Conservation (phyloP, 2,797 vertebrate genomes). For the Euthynnus affinis region DNA sequence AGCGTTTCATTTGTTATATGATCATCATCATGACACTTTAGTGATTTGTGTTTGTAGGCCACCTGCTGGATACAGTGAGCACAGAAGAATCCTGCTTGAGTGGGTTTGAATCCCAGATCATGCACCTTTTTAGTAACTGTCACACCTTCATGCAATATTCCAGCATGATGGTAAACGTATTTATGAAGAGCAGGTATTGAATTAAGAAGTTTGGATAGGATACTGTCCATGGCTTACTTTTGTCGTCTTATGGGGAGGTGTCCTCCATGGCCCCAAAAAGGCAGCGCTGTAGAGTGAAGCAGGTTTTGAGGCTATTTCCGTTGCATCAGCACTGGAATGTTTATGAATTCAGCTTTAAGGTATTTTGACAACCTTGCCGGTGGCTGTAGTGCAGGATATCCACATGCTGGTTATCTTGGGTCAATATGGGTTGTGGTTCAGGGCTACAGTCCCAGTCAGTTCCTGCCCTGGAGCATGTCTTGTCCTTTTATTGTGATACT, state of each 20-base stretch:
- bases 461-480: conserved; percentile 6
- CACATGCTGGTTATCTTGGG: conserved; percentile 11
- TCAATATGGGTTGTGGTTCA: not conserved
- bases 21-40: too few relatives aligned
- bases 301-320: not conserved
- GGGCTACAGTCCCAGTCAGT: not conserved
- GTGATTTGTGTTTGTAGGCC: conserved; percentile 5
- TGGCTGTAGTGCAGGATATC: not conserved
- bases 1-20: too few relatives aligned
- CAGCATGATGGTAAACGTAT: not conserved
- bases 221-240: not conserved
- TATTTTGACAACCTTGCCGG: not conserved
- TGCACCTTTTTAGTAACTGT: not conserved
- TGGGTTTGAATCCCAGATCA: not conserved
- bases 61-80: conserved; percentile 4
- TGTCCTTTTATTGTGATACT: not conserved
- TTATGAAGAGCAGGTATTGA: not conserved
- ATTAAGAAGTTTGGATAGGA: not conserved
- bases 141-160: not conserved
- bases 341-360: conserved; percentile 4
- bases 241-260: not conserved
- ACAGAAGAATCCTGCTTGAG: not conserved
- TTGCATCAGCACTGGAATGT: not conserved
- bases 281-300: not conserved
- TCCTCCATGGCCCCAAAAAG: not conserved